These are phyloP conservation scores for Todiramphus saurophagus DNA, from an alignment of 2,113 vertebrate genomes.

Conservation along the genomic window DNA sequence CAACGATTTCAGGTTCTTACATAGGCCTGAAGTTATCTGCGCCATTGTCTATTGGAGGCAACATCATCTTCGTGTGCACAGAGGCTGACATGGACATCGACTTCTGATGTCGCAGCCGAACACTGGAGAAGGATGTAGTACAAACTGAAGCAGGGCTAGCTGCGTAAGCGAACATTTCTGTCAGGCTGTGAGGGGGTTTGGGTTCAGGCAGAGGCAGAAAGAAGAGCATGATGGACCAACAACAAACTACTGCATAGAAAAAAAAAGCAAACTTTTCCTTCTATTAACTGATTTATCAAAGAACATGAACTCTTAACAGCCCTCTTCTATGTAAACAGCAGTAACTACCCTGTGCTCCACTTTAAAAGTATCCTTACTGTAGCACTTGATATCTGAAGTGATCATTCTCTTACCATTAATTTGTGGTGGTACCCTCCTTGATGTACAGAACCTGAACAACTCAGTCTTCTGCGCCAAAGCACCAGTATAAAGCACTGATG, in stretches of 20 bases:
- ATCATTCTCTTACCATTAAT: slow-evolving; percentile 8
- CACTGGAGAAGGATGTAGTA: slow-evolving; percentile 82
- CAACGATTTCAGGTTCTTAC: slow-evolving; percentile 79
- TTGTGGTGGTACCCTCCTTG: neutral
- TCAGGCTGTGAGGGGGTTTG: slow-evolving; percentile 81
- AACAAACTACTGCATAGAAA: slow-evolving; percentile 61
- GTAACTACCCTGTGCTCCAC: neutral
- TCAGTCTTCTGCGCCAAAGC: neutral
- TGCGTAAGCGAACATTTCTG: slow-evolving; percentile 83
- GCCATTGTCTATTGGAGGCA: slow-evolving; percentile 86
- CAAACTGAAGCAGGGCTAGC: slow-evolving; percentile 83
- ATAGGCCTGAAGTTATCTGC: slow-evolving; percentile 85
- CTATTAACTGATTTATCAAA: slow-evolving; percentile 33
- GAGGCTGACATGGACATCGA: slow-evolving; percentile 83
- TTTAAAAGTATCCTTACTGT: neutral
- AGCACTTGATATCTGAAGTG: neutral
- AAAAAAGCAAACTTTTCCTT: slow-evolving; percentile 59
- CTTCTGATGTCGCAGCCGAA: slow-evolving; percentile 86
- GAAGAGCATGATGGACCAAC: slow-evolving; percentile 76
- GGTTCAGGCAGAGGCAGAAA: slow-evolving; percentile 81
- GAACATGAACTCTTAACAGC: neutral
- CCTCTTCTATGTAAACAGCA: neutral
- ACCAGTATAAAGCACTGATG: neutral
- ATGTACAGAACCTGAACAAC: neutral
- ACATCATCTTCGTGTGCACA: slow-evolving; percentile 84